phyloP scores from a whole-genome alignment of 64 coral and sea anemone species.

The Acropora tenuis region DNA sequence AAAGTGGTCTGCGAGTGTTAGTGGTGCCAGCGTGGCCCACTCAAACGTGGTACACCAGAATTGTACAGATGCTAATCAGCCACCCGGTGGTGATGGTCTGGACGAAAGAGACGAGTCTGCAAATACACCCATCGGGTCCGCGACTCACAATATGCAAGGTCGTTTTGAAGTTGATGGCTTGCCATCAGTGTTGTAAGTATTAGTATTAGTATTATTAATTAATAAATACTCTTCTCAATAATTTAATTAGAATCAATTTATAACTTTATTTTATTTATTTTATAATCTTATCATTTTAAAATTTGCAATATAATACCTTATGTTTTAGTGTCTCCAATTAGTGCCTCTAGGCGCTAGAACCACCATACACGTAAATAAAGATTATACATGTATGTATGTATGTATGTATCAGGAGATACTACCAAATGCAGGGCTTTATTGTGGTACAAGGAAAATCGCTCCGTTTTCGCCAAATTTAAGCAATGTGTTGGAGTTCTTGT shows the following conservation, averaged over 20 bases:
- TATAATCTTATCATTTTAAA: neutral
- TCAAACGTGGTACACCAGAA: constrained; percentile 52
- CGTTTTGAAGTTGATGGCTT: constrained; percentile 64
- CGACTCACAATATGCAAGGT: constrained; percentile 55
- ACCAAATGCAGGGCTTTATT: constrained; percentile 39
- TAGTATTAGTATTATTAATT: neutral
- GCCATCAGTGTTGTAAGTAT: neutral
- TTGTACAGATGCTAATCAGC: constrained; percentile 67
- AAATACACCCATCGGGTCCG: constrained; percentile 30
- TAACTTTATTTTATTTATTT: neutral
- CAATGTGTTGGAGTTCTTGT: too few species aligned
- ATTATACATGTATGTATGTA: neutral
- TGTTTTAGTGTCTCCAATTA: neutral
- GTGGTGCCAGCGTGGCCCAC: constrained; percentile 70
- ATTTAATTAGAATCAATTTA: neutral
- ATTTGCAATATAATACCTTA: neutral
- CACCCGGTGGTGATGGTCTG: constrained; percentile 48
- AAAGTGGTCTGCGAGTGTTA: constrained; percentile 49
- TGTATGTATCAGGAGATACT: constrained; percentile 14
- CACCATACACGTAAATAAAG: neutral
- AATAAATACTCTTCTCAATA: constrained; percentile 2
- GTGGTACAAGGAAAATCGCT: neutral
- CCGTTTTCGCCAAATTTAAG: too few species aligned
- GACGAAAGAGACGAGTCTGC: constrained; percentile 38
- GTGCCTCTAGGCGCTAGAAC: neutral